Base-by-base conservation (phyloP, 2,113 vertebrate genomes). In the Channa maculata region DNA sequence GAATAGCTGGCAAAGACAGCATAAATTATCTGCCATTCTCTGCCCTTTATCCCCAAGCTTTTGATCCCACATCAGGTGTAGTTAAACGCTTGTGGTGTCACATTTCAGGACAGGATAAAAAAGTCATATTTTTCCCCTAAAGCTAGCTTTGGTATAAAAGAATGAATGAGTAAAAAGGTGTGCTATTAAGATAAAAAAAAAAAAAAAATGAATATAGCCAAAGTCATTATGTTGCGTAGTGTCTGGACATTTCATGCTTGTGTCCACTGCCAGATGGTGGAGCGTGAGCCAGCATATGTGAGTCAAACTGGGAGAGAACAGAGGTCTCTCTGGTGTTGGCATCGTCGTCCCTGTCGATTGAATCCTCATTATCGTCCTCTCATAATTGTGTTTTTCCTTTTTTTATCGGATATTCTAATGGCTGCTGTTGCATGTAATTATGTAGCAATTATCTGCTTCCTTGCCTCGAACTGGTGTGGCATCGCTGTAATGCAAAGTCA, bases 391-490 rank as follows among this genome's bases (percentile, higher is more conserved):
- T 82, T 89, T 84, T 80, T 79, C 44, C 52, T 78, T 75, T 73
- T 77, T 70, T 80, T 67, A 91, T 85, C 66, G 65, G 77, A 89
- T 89, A 88, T 92, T 88, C 87, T 88, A 93, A 92, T 88, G 82
- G 85, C 85, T 84, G 81, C 75, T 85, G 91, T 92, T 92, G 91
- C 89, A 88, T 88, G 89, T 91, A 88, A 91, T 93, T 93, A 91
- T 86, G 83, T 69, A 86, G 80, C 86, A 93, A 93, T 93, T 93
- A 92, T 88, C 85, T 89, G 91, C 84, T 87, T 90, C 89, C 86
- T 89, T 86, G 87, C 88, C 86, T 82, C 74, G 33, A 86, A 90
- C 80, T 68, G 83, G 83, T 80, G 68, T 86, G 86, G 61, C 55
- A 71, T 63, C 57, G 78, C 75, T 76, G 87, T 78, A 84, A 68